Percentiles rank a stretch among this genome's conserved stretches.
These are phyloP conservation scores for Willowsia nigromaculata DNA, from an alignment of 2,888 invertebrate genomes.

Conservation along the genomic window DNA sequence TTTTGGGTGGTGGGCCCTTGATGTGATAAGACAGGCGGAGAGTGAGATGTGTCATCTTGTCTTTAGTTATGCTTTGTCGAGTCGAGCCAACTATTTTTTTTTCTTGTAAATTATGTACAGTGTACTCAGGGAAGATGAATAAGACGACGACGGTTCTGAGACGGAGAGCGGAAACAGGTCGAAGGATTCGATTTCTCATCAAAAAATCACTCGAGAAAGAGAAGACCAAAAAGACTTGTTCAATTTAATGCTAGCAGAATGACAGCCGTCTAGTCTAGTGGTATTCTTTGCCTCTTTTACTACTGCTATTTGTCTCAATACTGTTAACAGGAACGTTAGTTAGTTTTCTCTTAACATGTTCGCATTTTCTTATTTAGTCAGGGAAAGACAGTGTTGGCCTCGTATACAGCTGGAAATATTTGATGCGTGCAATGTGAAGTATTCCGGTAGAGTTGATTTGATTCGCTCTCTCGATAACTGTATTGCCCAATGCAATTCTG, in stretches of 20 bases:
- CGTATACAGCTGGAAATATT: not conserved
- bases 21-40: conserved; percentile 67
- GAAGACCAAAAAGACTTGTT: conserved; percentile 35
- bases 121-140: not conserved
- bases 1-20: conserved; percentile 45
- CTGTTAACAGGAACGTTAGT: not conserved
- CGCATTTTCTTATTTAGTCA: not conserved
- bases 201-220: conserved; percentile 59
- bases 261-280: conserved; percentile 26
- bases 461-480: not conserved
- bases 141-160: not conserved
- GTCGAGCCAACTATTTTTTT: not conserved
- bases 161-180: conserved; percentile 62
- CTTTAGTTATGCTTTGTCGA: conserved; percentile 42
- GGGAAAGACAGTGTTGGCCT: not conserved
- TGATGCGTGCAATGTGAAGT: conserved; percentile 33
- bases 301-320: conserved; percentile 13
- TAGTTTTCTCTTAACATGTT: not conserved
- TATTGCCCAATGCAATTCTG: not conserved
- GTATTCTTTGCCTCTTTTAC: not conserved
- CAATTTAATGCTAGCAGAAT: conserved; percentile 59
- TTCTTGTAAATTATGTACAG: not conserved
- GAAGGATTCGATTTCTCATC: conserved; percentile 69
- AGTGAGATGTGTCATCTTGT: conserved; percentile 69
- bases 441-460: not conserved